Conservation (phyloP, 1,140 invertebrate species). For the Ostrea edulis region DNA sequence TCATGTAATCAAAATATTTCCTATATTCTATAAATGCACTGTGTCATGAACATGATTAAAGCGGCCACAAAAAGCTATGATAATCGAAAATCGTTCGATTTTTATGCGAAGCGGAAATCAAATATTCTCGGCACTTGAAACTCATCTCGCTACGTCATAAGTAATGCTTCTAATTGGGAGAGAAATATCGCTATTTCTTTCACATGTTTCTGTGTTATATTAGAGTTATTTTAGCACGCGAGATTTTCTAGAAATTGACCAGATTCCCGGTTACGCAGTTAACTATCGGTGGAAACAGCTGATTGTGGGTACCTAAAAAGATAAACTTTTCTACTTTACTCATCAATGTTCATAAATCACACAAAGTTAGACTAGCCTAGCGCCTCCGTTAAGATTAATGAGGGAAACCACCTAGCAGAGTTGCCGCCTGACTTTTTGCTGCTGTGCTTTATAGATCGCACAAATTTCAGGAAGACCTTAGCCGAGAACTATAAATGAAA, state of each 20-base stretch:
- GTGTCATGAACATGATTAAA: conserved; percentile 23
- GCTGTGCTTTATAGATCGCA: background rate
- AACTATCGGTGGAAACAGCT: conserved; percentile 9
- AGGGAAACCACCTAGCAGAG: background rate
- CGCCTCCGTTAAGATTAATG: conserved; percentile 21
- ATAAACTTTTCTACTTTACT: conserved; percentile 35
- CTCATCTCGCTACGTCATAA: background rate
- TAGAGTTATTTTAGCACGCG: background rate
- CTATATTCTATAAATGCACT: conserved; percentile 5
- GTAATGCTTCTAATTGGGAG: background rate
- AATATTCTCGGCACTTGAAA: background rate
- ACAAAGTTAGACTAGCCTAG: conserved; percentile 15
- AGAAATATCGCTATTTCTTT: background rate
- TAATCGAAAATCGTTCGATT: background rate
- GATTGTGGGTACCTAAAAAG: conserved; percentile 22
- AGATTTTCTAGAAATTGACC: conserved; percentile 7
- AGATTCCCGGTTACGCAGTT: conserved; percentile 9
- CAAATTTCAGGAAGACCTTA: background rate
- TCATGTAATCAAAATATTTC: conserved; percentile 12
- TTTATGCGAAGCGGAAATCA: conserved; percentile 11
- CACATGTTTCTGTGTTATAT: background rate
- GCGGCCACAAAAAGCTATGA: background rate
- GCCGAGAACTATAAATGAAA: background rate
- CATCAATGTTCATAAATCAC: conserved; percentile 35
- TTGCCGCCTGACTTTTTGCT: background rate